phyloP scores from a whole-genome alignment of 2,113 vertebrate genomes.

The Pelecanoides urinatrix region DNA sequence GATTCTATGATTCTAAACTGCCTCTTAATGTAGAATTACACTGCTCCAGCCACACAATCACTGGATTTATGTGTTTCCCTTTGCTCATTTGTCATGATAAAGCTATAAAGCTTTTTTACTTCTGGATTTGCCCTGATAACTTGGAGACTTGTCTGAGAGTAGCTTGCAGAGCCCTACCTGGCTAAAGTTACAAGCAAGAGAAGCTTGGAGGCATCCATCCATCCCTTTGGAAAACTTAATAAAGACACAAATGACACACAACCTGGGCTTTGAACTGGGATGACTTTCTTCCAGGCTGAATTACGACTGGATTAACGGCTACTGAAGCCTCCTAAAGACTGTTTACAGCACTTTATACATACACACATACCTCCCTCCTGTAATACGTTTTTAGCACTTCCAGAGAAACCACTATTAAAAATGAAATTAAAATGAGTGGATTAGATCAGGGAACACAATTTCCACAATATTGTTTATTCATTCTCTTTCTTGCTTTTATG shows the following conservation, averaged over 20 bases:
- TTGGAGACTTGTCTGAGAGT: background rate
- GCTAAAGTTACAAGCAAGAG: background rate
- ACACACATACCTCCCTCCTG: background rate
- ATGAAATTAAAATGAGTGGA: background rate
- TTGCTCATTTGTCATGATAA: background rate
- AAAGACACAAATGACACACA: background rate
- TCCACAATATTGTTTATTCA: background rate
- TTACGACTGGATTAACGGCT: background rate
- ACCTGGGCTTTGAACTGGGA: background rate
- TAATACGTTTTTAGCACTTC: background rate
- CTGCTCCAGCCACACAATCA: background rate
- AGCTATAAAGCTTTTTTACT: background rate
- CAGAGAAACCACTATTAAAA: background rate
- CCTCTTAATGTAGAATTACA: background rate
- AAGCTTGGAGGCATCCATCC: background rate
- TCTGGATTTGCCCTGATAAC: background rate
- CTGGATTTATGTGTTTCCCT: background rate
- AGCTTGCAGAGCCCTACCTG: background rate
- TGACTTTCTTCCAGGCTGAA: background rate
- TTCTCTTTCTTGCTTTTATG: background rate
- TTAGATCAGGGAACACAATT: background rate
- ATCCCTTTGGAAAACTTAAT: background rate
- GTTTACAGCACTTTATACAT: background rate
- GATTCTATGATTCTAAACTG: too few species aligned
- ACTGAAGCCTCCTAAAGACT: background rate